Percentiles rank a stretch among this genome's conserved stretches.
Conservation (phyloP, 2,888 invertebrate genomes). For the Coelinius sp. region DNA sequence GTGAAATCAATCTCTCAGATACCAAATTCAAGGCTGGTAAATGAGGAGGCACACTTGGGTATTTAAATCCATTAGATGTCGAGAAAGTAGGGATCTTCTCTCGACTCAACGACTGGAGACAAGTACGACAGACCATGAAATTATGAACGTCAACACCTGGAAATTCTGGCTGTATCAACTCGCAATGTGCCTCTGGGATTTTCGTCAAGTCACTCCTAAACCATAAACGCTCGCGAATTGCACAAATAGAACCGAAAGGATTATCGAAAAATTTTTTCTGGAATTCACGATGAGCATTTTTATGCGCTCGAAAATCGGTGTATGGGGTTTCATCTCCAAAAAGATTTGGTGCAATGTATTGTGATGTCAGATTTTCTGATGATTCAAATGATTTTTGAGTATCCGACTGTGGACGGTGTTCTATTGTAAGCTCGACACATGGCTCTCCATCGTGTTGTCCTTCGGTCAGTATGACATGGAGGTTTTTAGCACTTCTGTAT, state of each 20-base stretch:
- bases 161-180: neutral
- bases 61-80: conserved; percentile 39
- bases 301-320: neutral
- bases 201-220: conserved; percentile 56
- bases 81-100: conserved; percentile 34
- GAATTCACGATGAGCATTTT: conserved; percentile 18
- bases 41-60: conserved; percentile 29
- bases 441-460: too few relatives aligned
- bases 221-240: conserved; percentile 65
- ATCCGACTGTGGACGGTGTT: too few relatives aligned
- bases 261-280: conserved; percentile 13
- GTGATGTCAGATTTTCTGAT: too few relatives aligned
- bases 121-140: conserved; percentile 23
- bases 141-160: conserved; percentile 2
- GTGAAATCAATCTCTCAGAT: conserved; percentile 52
- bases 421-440: too few relatives aligned
- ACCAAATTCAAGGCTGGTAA: conserved; percentile 49
- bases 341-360: too few relatives aligned
- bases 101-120: conserved; percentile 9
- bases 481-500: too few relatives aligned
- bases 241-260: conserved; percentile 51
- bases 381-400: too few relatives aligned
- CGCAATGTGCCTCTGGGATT: neutral
- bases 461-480: too few relatives aligned
- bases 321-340: neutral